Evolutionary conservation across 2,113 vertebrate species (phyloP), one percentile per base, ranked within the genome.

Genomic region (Brevimyrus niger): DNA sequence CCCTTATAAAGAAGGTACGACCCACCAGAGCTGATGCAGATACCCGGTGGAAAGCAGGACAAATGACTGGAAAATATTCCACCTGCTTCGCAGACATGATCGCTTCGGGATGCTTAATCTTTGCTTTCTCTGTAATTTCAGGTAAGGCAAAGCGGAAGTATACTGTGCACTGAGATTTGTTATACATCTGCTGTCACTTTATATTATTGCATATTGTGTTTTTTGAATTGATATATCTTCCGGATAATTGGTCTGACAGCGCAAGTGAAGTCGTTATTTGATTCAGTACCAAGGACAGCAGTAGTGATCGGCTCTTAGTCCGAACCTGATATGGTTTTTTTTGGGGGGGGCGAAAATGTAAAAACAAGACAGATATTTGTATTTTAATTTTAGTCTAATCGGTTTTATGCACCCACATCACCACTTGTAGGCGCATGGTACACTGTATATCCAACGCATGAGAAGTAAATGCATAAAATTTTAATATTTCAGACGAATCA

Each of bases 281-380:
- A 1, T 90, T 94, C 94, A 95, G 94, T 91, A 95, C 94, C 94
- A 94, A 93, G 95, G 95, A 95, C 95, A 94, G 94, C 93, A 91
- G 50, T 51, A 84, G n/a, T 13, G n/a, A 38, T 19, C 11, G 13
- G 31, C 73, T 42, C 35, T 80, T 80, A 35, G 13, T 80, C 73
- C 35, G 15, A 80, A 80, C 3, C 35, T 42, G 73, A 38, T 44
- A 44, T n/a, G 44, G n/a, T n/a, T n/a, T n/a, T n/a, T 46, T 85
- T 46, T 85, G 27, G 5, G 46, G 1, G 10, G 3, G 13, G 35
- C 13, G 15, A 80, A 80, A 42, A 42, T 80, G 6, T 38, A 38
- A 38, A 42, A 42, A 80, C 42, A 8, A 80, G 42, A 80, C 8
- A 80, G 8, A 50, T 50, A 50, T 17, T 80, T 80, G 1, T 17